Percentiles rank a stretch among this genome's conserved stretches.
Conservation (phyloP, 1,140 invertebrate genomes). For the Apis laboriosa region DNA sequence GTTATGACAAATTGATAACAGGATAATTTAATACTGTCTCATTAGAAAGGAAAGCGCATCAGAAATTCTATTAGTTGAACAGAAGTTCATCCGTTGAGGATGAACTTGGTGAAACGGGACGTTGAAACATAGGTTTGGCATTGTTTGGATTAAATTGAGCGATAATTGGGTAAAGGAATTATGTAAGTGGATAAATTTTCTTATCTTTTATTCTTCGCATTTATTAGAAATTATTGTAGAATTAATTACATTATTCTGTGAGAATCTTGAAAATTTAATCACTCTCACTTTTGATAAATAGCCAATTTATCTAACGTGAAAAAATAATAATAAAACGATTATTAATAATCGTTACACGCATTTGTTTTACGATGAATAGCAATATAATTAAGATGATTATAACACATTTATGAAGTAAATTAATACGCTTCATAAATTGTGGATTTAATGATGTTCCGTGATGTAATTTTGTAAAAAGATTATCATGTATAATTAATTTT, state of each 20-base stretch:
- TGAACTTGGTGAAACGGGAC: not conserved
- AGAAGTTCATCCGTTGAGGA: not conserved
- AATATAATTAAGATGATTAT: not conserved
- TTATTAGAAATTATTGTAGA: not conserved
- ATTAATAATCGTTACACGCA: not conserved
- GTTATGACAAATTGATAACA: not conserved
- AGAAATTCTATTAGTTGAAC: conserved; percentile 29
- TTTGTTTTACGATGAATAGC: not conserved
- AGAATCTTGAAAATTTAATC: not conserved
- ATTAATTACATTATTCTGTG: not conserved
- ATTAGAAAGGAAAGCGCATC: not conserved
- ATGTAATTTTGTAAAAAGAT: not conserved
- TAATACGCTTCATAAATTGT: not conserved
- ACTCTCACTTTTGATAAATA: not conserved
- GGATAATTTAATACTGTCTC: not conserved
- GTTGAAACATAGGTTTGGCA: not conserved
- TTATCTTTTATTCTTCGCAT: too few relatives aligned
- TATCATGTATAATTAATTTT: not conserved
- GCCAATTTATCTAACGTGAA: not conserved
- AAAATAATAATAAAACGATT: not conserved
- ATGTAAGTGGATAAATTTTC: not conserved
- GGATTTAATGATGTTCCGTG: not conserved
- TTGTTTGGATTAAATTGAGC: not conserved
- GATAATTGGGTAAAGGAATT: not conserved
- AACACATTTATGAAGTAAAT: too few relatives aligned